Base-by-base conservation (phyloP, 1,140 invertebrate species). In the Drosophila burlai region DNA sequence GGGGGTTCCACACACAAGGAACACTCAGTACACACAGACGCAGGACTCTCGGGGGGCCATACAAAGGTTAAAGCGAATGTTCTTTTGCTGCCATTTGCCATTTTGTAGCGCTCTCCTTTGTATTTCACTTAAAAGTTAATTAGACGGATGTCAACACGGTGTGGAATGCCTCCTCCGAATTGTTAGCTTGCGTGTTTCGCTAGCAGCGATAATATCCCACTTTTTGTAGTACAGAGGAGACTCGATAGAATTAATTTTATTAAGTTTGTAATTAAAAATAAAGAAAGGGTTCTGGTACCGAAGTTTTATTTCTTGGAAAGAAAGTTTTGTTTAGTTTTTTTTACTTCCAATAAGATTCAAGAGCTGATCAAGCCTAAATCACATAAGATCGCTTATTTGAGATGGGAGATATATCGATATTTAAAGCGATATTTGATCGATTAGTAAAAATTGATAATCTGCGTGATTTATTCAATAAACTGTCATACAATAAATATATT, bases 81-180 rank as follows among this genome's bases (percentile, higher is more conserved):
- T 76, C 24, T 40, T 54, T 71, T 68, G 67, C 57, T 58, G 58
- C 65, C 29, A 40, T 50, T 34, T 58, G 58, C 65, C 29, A 40
- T 50, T 34, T 54, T 61, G 55, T 52, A 40, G 34, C 21, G 50
- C 15, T 34, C 24, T 59, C 31, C 52, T 11, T 64, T 76, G 80
- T 49, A 77, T 77, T 86, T 83, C 64, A 80, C 79, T 86, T 77
- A 86, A 86, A 86, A 86, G 45, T 80, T 77, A 87, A 86, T 87
- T 83, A 80, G 62, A 34, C 50, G 40, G 24, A 63, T 80, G 83
- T 61, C 80, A 83, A 78, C 63, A 64, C 65, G 36, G 43, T 50
- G 58, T 52, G 59, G 59, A 38, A 46, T 64, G 50, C 43, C 21
- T 43, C 16, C n/a, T 38, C 47, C 15, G 52, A 65, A 66, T 59